Evolutionary conservation across 2,797 vertebrate genomes (phyloP), one percentile per base, ranked within the genome.

Genomic region (Microctenopoma steveboyesi): DNA sequence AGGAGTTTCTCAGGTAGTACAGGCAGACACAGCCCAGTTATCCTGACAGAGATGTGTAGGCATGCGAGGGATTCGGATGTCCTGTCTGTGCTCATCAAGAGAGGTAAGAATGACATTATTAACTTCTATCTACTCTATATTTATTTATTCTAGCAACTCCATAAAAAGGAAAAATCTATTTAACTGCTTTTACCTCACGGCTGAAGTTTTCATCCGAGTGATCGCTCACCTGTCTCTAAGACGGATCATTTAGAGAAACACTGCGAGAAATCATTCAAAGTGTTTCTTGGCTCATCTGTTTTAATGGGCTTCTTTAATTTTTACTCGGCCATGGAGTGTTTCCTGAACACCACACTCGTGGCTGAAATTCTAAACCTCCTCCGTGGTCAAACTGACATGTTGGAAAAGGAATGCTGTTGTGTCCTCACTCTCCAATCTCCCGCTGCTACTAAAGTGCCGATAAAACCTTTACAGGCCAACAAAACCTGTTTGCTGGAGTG

Each of bases 381-480:
- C 89, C 87, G 86, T 70, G 86, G 84, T 81, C 87, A 88, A 91
- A 90, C 87, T 95, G 91, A 94, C 94, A 93, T 94, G 91, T 87
- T 77, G 85, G 74, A 75, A 92, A 94, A 92, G 93, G 94, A 95
- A 94, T 94, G 94, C 91, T 90, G 88, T 87, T 91, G 82, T 91
- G 88, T 93, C 89, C 81, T 68, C 39, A 66, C 85, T 81, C 88
- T 79, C 74, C 78, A 79, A 82, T 87, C 93, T 92, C 93, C 94
- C 33, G 88, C 93, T 94, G 94, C 84, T 94, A 88, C 80, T 86
- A 89, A 93, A 93, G 93, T 90, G 87, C 88, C 69, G 92, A 93
- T 94, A 93, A 95, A 95, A 92, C 87, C 86, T 95, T 95, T 94
- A 95, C 85, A 65, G 90, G 85, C 84, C 88, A 86, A 93, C 91